These are phyloP conservation scores for Meiosimyza platycephala DNA, from an alignment of 2,888 invertebrate species.

Conservation along the genomic window DNA sequence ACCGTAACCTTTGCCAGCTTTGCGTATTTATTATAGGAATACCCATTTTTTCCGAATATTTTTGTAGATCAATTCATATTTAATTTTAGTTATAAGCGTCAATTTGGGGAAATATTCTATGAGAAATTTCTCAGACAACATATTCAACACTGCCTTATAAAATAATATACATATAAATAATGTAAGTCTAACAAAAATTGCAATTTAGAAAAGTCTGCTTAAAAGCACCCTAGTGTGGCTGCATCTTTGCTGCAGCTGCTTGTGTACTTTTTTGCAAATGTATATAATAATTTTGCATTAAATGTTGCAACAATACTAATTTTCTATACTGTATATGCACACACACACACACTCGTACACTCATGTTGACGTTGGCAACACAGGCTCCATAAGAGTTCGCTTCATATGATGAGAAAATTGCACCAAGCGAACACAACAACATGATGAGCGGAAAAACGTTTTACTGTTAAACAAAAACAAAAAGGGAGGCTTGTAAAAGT, in stretches of 20 bases:
- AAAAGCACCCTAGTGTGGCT: no score
- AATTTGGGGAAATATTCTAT: no score
- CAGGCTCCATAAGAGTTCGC: neutral
- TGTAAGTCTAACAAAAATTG: no score
- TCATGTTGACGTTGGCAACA: neutral
- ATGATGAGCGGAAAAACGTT: conserved; percentile 17
- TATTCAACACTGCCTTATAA: no score
- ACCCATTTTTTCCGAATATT: no score
- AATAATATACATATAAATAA: no score
- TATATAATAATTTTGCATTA: conserved; percentile 46
- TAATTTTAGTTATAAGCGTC: no score
- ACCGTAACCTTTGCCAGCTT: no score
- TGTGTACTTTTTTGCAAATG: conserved; percentile 9
- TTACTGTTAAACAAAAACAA: neutral
- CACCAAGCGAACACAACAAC: neutral
- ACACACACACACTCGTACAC: neutral
- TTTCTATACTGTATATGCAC: conserved; percentile 10
- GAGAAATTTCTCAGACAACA: no score
- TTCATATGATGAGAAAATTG: neutral
- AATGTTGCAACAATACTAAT: conserved; percentile 37
- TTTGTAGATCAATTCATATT: no score
- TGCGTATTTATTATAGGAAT: no score
- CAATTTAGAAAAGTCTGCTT: no score
- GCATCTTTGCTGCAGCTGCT: neutral
- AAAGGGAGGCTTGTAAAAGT: neutral